Base-by-base conservation (phyloP, 2,888 invertebrate species). In the Caenorhabditis doughertyi region DNA sequence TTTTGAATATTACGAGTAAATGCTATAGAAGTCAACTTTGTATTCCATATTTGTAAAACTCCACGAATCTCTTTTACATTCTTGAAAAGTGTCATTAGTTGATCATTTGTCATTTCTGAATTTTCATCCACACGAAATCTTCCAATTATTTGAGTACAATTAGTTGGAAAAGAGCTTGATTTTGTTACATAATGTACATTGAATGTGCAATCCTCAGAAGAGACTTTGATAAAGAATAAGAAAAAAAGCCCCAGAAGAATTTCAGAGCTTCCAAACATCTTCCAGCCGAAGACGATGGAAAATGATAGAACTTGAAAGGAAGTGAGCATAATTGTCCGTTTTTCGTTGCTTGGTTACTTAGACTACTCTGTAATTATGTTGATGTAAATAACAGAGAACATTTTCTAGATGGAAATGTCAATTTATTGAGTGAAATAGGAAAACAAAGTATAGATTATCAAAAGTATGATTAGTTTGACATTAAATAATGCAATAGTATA, bases 11-110 rank as follows among this genome's bases (percentile, higher is more conserved):
- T 74, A 23, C 23, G 44, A 16, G 21, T 53, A 25, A 74, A 74
- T 13, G 29, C 18, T 9, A 39, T 25, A 1, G 25, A 23, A 29
- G 56, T 58, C 7, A 74, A 39, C 3, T 65, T 25, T 11, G 65
- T 49, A 47, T 74, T 74, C 65, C 65, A 67, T 4, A 74, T 49
- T 32, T 74, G 65, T 23, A 74, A 9, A n/a, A 74, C 74, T 44
- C 74, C 74, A 1, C 47, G 47, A 21, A 74, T 49, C 21, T 32
- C 47, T 0, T 8, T 8, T 1, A 74, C 58, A 25, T 47, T 49
- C 27, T 42, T 16, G 58, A 74, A 74, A 18, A 65, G n/a, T 16
- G 4, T 11, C 3, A 49, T 18, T 9, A 74, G 21, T 16, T 74
- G 32, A 35, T 32, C 21, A 16, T 47, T 56, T 5, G 25, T 44